phyloP scores from a whole-genome alignment of 1,140 invertebrate species.

The Philopotamus ludificatus region DNA sequence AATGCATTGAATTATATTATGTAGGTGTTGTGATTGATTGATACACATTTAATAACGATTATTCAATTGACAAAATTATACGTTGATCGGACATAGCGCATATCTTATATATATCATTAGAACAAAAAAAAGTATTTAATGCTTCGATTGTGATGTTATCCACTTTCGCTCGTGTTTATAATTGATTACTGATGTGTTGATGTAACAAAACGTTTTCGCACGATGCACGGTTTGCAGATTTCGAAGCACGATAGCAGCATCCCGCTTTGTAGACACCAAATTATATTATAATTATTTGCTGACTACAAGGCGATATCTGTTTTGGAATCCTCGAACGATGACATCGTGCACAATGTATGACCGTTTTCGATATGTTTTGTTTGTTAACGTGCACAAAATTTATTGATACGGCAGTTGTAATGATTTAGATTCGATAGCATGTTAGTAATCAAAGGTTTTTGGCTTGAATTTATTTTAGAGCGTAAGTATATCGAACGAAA shows the following conservation, averaged over 20 bases:
- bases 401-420: no score
- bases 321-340: not conserved
- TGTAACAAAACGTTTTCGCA: not conserved
- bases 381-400: no score
- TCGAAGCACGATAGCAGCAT: slow-evolving; percentile 30
- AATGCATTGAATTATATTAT: not conserved
- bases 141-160: no score
- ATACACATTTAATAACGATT: not conserved
- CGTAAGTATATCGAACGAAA: slow-evolving; percentile 8
- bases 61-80: no score
- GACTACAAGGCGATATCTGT: slow-evolving; percentile 29
- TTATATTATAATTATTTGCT: slow-evolving; percentile 32
- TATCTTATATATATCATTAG: no score
- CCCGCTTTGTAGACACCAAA: slow-evolving; percentile 37
- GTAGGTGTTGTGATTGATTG: slow-evolving; percentile 15
- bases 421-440: not conserved
- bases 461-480: slow-evolving; percentile 4
- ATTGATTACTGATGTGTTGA: no score
- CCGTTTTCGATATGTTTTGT: no score
- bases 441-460: slow-evolving; percentile 6
- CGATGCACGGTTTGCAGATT: not conserved
- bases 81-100: no score
- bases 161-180: no score
- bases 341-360: not conserved
- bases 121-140: no score